A percentile compares a stretch with the other conserved stretches of the same genome.
These are phyloP conservation scores for Rhopalosiphum nymphaeae DNA, from an alignment of 2,888 invertebrate genomes.

Conservation along the genomic window DNA sequence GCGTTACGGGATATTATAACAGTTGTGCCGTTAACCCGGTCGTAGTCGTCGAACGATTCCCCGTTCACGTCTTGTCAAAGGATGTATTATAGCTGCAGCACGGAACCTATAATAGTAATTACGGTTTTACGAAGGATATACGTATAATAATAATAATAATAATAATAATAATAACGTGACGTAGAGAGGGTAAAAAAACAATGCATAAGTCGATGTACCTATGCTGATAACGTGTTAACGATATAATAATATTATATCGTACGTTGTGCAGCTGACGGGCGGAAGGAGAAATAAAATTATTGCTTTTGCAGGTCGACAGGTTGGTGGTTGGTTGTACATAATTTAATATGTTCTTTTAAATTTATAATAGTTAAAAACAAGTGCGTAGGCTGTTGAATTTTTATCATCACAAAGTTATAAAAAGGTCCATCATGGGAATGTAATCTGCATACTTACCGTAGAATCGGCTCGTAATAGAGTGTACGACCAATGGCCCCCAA, in stretches of 20 bases:
- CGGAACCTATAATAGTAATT: neutral
- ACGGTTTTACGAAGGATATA: conserved; percentile 31
- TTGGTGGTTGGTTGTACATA: conserved; percentile 33
- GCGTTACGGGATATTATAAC: conserved; percentile 32
- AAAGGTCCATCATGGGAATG: neutral
- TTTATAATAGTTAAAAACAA: neutral
- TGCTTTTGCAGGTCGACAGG: conserved; percentile 50
- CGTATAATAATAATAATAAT: neutral
- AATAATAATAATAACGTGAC: neutral
- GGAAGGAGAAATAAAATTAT: conserved; percentile 12
- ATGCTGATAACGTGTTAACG: conserved; percentile 49
- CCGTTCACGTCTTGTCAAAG: conserved; percentile 1
- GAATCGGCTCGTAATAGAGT: neutral
- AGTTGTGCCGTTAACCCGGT: conserved; percentile 62
- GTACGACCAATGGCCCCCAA: neutral
- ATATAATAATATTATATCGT: neutral
- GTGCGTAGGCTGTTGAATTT: neutral
- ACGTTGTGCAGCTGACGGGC: conserved; percentile 62
- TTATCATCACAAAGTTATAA: neutral
- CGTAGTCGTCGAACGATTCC: conserved; percentile 1
- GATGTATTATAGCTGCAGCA: conserved; percentile 1
- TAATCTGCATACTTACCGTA: neutral
- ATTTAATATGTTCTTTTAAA: conserved; percentile 31
- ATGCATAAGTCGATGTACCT: conserved; percentile 34
- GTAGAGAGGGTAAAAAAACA: conserved; percentile 23